Evolutionary conservation across 2,113 vertebrate species (phyloP), one percentile per base, ranked within the genome.

Genomic region (Nibea albiflora): DNA sequence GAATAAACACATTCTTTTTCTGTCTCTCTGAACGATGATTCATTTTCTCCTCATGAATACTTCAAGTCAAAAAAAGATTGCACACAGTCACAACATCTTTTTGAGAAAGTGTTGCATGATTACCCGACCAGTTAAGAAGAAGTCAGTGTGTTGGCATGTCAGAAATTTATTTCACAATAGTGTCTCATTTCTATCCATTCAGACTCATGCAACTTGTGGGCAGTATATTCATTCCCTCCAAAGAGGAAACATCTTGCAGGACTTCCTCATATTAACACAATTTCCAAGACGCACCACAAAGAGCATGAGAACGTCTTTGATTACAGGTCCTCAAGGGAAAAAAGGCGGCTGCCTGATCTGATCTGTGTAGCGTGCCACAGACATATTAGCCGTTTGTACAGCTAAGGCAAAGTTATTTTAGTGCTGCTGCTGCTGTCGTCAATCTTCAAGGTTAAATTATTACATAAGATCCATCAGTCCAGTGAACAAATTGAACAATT

Each of bases 241-340:
- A 78, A 91, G 85, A 92, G 93, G 91, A 94, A 92, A 81, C 89
- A 91, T 35, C 35, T 35, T 35, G 91, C 87, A 88, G 85, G 83
- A 92, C 88, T 92, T 92, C 93, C 91, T 91, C 86, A 70, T 87
- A 68, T 69, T 78, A 68, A 57, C 49, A 31, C 66, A 35, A 35
- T 35, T 69, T 46, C 52, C 60, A 35, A 35, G 35, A 35, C 35
- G 49, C 49, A n/a, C 47, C 50, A 24, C 20, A 15, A 65, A 53
- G 56, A 87, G 49, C 65, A 54, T 19, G 19, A 35, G 64, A 71
- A 31, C 20, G 35, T n/a, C 12, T 68, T 54, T 65, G 52, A 64
- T 80, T 35, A 35, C 35, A 35, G 35, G 35, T 31, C 76, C 52
- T 60, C 31, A 44, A 73, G 78, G 78, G 76, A 76, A 72, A 85